Percentiles rank a stretch among this genome's conserved stretches.
These are phyloP conservation scores for Todiramphus saurophagus DNA, from an alignment of 2,113 vertebrate species.

Conservation along the genomic window DNA sequence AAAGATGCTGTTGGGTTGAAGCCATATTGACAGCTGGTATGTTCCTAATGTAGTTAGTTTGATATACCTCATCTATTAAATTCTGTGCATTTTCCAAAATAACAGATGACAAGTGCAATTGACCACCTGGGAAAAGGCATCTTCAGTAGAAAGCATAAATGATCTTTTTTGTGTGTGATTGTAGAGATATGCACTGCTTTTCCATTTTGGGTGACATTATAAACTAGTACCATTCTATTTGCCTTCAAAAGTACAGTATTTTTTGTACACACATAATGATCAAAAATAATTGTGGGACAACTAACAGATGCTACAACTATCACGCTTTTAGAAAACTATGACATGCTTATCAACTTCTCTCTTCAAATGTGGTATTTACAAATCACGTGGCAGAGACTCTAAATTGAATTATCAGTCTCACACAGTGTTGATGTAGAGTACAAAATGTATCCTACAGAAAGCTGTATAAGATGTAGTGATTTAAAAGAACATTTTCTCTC, in stretches of 20 bases:
- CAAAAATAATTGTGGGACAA: conserved; percentile 11
- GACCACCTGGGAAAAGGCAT: conserved; percentile 78
- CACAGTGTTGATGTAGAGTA: not conserved
- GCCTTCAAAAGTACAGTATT: conserved; percentile 7
- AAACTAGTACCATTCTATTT: conserved; percentile 12
- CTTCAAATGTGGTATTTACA: not conserved
- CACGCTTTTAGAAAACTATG: not conserved
- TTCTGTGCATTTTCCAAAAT: conserved; percentile 77
- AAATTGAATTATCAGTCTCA: conserved; percentile 12
- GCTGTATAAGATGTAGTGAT: not conserved
- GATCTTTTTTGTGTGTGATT: not conserved
- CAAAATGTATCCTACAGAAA: not conserved
- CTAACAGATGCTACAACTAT: conserved; percentile 35
- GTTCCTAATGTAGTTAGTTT: conserved; percentile 79
- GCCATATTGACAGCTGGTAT: conserved; percentile 82
- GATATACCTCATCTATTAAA: conserved; percentile 85
- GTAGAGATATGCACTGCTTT: not conserved
- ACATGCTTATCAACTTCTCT: not conserved
- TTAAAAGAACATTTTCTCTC: not conserved
- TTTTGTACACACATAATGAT: conserved; percentile 19
- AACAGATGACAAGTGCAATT: conserved; percentile 80
- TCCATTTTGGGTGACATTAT: conserved; percentile 45
- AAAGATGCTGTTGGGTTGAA: conserved; percentile 75
- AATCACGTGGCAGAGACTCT: not conserved
- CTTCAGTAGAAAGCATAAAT: conserved; percentile 67